These are phyloP conservation scores for Caenorhabditis zanzibari DNA, from an alignment of 2,888 invertebrate genomes.

Conservation along the genomic window DNA sequence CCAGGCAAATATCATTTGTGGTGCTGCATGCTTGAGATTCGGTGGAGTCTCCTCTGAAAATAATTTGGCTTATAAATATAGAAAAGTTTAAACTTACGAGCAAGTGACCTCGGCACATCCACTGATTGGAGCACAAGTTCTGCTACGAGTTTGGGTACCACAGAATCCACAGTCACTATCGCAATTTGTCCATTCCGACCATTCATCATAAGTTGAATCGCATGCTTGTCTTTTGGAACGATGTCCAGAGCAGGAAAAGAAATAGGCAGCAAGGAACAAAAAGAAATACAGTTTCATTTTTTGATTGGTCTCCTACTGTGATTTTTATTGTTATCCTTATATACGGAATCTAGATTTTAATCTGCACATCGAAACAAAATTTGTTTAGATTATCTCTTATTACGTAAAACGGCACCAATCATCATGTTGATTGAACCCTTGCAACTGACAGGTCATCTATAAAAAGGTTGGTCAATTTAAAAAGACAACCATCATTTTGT, in stretches of 20 bases:
- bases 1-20: constrained; percentile 36
- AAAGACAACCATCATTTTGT: no score
- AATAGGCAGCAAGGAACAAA: not conserved
- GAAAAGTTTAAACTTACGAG: constrained; percentile 19
- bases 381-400: constrained; percentile 25
- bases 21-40: constrained; percentile 54
- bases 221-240: constrained; percentile 32
- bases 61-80: not conserved
- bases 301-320: constrained; percentile 8
- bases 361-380: constrained; percentile 28
- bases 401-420: constrained; percentile 13
- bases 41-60: constrained; percentile 43
- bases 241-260: not conserved
- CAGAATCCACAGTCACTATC: constrained; percentile 54
- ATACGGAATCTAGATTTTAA: not conserved
- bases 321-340: not conserved
- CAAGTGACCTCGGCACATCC: constrained; percentile 50
- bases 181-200: constrained; percentile 51
- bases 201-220: constrained; percentile 39
- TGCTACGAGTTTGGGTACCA: constrained; percentile 49
- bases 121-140: constrained; percentile 29
- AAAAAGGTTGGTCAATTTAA: not conserved
- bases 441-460: not conserved
- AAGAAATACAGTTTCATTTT: constrained; percentile 18
- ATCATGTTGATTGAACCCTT: constrained; percentile 11